These are phyloP conservation scores for Aphelocoma californica DNA, from an alignment of 2,797 vertebrate species.

Conservation along the genomic window DNA sequence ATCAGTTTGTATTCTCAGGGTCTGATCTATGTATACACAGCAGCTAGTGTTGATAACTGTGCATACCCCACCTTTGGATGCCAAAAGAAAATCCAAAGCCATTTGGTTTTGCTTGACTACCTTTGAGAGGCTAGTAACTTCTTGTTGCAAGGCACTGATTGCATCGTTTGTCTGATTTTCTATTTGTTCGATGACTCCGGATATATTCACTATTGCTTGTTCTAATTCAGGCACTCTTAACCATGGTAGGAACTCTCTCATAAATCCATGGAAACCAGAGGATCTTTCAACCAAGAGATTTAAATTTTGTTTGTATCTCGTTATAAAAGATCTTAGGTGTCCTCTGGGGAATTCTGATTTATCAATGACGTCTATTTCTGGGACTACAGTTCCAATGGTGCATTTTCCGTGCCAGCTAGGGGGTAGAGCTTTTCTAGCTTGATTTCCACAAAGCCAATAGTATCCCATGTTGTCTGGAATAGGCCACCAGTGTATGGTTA, in stretches of 20 bases:
- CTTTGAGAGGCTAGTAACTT: neutral
- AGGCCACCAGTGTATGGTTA: too few species aligned
- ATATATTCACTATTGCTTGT: too few species aligned
- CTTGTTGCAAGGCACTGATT: neutral
- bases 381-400: too few species aligned
- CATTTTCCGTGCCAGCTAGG: too few species aligned
- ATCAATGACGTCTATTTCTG: neutral
- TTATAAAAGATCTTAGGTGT: neutral
- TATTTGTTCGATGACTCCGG: too few species aligned
- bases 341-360: neutral
- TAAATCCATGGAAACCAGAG: neutral
- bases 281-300: neutral
- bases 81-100: neutral
- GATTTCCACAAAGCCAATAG: too few species aligned
- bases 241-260: neutral
- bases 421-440: too few species aligned
- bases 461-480: too few species aligned
- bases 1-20: neutral
- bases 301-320: neutral
- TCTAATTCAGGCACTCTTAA: neutral
- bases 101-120: neutral
- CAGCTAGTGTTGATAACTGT: neutral
- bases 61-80: neutral
- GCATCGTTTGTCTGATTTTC: neutral
- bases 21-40: neutral